Percentiles rank a stretch among this genome's conserved stretches.
phyloP scores from a whole-genome alignment of 2,113 vertebrate species.

The Haliaeetus leucogaster region DNA sequence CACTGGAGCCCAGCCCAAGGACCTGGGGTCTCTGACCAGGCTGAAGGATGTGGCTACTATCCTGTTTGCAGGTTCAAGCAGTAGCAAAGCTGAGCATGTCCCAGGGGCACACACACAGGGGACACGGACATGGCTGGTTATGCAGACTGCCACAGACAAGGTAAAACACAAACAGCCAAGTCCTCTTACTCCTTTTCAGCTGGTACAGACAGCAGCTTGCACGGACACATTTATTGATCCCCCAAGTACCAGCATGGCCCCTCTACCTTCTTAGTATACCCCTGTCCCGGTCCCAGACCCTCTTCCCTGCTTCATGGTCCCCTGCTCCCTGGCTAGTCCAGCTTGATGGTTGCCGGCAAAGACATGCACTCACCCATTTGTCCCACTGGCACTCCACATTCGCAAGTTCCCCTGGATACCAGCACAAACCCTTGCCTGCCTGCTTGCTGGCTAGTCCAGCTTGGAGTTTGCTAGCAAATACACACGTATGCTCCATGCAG shows the following conservation, averaged over 20 bases:
- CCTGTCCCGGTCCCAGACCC: not conserved
- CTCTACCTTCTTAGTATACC: not conserved
- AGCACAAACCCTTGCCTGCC: not conserved
- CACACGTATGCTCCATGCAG: rapidly evolving
- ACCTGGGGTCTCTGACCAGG: not conserved
- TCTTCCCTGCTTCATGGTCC: not conserved
- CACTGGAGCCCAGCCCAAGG: not conserved
- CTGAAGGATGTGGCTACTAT: not conserved
- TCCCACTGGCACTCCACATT: not conserved
- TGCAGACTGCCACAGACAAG: too few species aligned
- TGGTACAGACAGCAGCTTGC: not conserved
- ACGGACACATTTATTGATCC: not conserved
- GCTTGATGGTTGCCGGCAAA: not conserved
- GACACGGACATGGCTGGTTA: not conserved
- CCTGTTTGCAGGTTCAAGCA: not conserved
- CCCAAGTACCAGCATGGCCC: not conserved
- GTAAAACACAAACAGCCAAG: not conserved
- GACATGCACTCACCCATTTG: rapidly evolving
- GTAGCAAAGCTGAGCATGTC: not conserved
- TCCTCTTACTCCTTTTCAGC: not conserved
- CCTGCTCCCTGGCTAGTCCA: not conserved
- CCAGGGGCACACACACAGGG: not conserved
- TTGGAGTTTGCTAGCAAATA: not conserved
- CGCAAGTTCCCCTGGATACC: not conserved
- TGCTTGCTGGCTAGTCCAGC: not conserved